Percentiles rank a stretch among this genome's conserved stretches.
phyloP scores from a whole-genome alignment of 64 coral and sea anemone species.

The Montipora cactus region DNA sequence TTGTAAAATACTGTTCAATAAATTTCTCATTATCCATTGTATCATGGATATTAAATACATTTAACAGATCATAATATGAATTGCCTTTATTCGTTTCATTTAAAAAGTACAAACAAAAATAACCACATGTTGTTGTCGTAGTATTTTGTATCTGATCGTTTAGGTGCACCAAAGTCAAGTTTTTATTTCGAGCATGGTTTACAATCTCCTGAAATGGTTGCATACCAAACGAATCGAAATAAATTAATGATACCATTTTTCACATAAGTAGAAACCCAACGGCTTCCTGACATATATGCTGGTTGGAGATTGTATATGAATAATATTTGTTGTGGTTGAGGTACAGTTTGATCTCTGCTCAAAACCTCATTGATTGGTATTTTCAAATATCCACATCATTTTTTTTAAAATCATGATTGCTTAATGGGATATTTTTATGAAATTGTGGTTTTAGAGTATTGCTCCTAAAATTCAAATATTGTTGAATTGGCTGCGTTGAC shows the following conservation, averaged over 20 bases:
- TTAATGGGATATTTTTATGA: background rate
- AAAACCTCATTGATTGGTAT: background rate
- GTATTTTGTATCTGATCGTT: background rate
- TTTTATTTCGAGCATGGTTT: background rate
- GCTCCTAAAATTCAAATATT: background rate
- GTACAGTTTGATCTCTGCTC: background rate
- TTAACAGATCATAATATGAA: background rate
- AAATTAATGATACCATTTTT: background rate
- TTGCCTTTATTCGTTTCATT: no score
- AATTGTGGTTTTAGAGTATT: background rate
- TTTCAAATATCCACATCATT: background rate
- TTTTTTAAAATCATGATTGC: background rate
- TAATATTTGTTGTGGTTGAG: no score
- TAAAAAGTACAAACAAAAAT: no score
- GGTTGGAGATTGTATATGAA: no score
- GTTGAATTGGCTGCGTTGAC: background rate
- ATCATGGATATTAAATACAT: background rate
- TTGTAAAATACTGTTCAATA: background rate
- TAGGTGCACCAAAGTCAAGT: background rate
- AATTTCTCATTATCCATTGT: constrained; percentile 8
- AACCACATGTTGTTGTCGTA: no score
- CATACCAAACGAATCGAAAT: background rate
- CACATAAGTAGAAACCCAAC: no score
- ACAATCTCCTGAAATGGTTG: constrained; percentile 1
- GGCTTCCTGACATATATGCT: no score